Evolutionary conservation across 1,140 invertebrate species (phyloP).

Genomic region (Drosophila eugracilis): DNA sequence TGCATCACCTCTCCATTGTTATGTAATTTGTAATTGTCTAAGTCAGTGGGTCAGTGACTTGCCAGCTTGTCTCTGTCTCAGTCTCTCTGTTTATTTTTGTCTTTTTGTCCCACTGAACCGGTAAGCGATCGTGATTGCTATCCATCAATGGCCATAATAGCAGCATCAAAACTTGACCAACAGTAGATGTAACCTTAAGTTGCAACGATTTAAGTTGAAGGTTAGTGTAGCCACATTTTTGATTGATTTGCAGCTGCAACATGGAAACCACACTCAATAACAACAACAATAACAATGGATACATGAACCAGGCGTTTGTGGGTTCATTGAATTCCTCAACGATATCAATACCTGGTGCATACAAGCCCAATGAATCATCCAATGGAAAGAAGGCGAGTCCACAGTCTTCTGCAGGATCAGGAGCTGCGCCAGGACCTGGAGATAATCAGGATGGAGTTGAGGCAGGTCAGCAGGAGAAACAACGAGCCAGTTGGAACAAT

Average conservation of each 20-base stretch:
- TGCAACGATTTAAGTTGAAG: constrained; percentile 34
- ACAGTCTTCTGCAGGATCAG: not conserved
- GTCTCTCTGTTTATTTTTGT: not conserved
- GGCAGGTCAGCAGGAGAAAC: constrained; percentile 16
- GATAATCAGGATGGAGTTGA: not conserved
- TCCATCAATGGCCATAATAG: constrained; percentile 20
- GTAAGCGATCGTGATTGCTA: constrained; percentile 5
- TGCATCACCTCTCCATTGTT: constrained; percentile 63
- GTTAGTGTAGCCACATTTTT: constrained; percentile 39
- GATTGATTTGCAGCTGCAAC: constrained; percentile 44
- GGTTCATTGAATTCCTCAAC: constrained; percentile 64
- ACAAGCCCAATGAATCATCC: constrained; percentile 34
- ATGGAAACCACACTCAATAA: constrained; percentile 36
- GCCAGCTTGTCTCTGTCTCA: not conserved
- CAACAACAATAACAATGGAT: constrained; percentile 58
- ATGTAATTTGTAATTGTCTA: constrained; percentile 53
- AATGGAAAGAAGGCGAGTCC: constrained; percentile 25
- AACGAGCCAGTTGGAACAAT: constrained; percentile 91
- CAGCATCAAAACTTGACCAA: constrained; percentile 66
- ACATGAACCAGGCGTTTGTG: constrained; percentile 70
- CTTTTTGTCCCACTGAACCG: constrained; percentile 24
- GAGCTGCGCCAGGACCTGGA: constrained; percentile 2
- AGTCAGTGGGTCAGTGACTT: constrained; percentile 80
- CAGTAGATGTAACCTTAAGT: constrained; percentile 54
- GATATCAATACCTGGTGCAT: constrained; percentile 75